Base-by-base conservation (phyloP, 2,113 vertebrate species). In the Pteronura brasiliensis region DNA sequence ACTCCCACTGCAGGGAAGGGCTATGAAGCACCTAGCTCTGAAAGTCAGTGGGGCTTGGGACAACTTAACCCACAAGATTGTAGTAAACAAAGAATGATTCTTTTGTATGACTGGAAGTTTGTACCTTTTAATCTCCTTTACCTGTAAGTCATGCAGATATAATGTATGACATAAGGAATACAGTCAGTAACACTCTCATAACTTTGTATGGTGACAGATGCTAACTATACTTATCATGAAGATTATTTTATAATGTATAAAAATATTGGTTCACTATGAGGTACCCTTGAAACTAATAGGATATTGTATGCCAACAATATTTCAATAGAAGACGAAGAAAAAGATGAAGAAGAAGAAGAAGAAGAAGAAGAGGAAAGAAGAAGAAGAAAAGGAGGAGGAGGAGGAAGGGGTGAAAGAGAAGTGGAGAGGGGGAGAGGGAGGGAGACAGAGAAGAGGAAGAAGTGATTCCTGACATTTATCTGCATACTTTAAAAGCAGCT, bases 391-490 rank as follows among this genome's bases (percentile, higher is more conserved):
- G 0, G 1, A 36, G 18, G 36, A 72, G 36, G 34, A 5, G 36
- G 18, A 36, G 9, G 18, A 39, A 4, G 36, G 12, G n/a, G 0
- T 7, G 3, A 4, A 36, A n/a, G 4, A 36, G 9, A 4, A 5
- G n/a, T 4, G 21, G 20, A 36, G 18, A 36, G 3, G 1, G 8
- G 15, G 72, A 18, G 23, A 23, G 44, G 13, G 14, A 13, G 23
- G 27, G 39, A 29, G 12, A 10, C 15, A 76, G 72, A 44, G 39
- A 29, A 14, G 72, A 17, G 29, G 25, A 44, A 79, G 76, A 34
- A 79, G 18, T 7, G 47, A 52, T 49, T 34, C 44, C 4, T 52
- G 31, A 79, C 17, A 47, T 65, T 52, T 36, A 63, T 65, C 7
- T 92, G 3, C 14, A 9, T 29, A 27, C 21, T 79, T 87, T 27